Evolutionary conservation across 2,113 vertebrate species (phyloP), one percentile per base, ranked within the genome.

Genomic region (Myrmecobius fasciatus): DNA sequence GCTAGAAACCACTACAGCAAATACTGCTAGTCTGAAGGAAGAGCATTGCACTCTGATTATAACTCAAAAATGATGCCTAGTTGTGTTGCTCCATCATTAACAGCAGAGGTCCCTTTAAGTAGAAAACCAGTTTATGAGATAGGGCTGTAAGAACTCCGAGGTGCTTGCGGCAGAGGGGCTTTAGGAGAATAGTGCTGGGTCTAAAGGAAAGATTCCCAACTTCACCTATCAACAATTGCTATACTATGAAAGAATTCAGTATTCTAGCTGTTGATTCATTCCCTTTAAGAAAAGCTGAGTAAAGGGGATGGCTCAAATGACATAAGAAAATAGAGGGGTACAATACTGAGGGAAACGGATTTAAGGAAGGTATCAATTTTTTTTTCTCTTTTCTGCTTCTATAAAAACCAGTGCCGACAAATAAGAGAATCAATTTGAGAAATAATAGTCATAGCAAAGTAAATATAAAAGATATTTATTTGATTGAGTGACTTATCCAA

Each of bases 1-100:
- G 93, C 95, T 93, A 95, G 92, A 96, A 93, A 97, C 92, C 94
- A 20, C 93, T 95, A 94, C 94, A 93, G 90, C 90, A 75, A 95
- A 89, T 67, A 90, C 94, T 93, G 93, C 88, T 95, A 25, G 53
- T 96, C 51, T 83, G n/a, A 53, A 94, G 92, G 83, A 49, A 94
- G 83, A 92, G 93, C 60, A 94, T 94, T 96, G 51, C 89, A 95
- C 47, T 89, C 67, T 96, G 89, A 92, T 95, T 95, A 0, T 91
- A 43, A 9, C 93, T 54, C 83, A 92, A 93, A 67, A 94, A 3
- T 60, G 89, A 56, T 93, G 93, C 83, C 52, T 93, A 95, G 94
- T 36, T 95, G 89, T 91, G 90, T 60, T 91, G 31, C 22, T 88
- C 47, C 89, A 88, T 92, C 91, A 89, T 94, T 94, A 96, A 92